These are phyloP conservation scores for Batillaria attramentaria DNA, from an alignment of 1,140 invertebrate genomes.

Conservation along the genomic window DNA sequence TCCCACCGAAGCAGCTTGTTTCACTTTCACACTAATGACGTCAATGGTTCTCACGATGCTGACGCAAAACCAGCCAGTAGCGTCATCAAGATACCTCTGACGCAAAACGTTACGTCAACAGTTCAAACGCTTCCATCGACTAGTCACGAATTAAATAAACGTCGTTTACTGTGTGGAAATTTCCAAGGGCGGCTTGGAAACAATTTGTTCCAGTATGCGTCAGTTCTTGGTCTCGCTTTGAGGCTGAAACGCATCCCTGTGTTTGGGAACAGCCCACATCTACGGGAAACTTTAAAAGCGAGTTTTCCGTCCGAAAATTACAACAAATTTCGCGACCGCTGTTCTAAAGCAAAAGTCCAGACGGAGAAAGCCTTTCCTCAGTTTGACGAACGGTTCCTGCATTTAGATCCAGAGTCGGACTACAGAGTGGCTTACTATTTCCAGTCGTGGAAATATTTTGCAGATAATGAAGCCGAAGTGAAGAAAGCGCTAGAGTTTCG, in stretches of 20 bases:
- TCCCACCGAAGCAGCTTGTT: too few species aligned
- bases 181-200: constrained; percentile 45
- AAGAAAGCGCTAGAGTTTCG: not conserved
- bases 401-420: not conserved
- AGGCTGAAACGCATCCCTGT: not conserved
- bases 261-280: not conserved
- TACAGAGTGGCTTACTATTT: not conserved
- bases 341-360: not conserved
- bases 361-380: not conserved
- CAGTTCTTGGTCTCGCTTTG: constrained; percentile 42
- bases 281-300: not conserved
- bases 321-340: not conserved
- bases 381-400: not conserved
- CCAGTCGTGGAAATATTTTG: not conserved
- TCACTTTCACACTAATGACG: too few species aligned
- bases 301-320: not conserved
- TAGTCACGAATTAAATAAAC: too few species aligned
- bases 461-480: not conserved
- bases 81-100: too few species aligned
- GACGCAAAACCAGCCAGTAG: too few species aligned
- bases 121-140: too few species aligned
- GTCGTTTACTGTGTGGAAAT: not conserved
- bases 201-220: constrained; percentile 54
- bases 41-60: too few species aligned
- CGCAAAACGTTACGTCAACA: too few species aligned